These are phyloP conservation scores for Dioctria rufipes DNA, from an alignment of 2,888 invertebrate genomes.

Conservation along the genomic window DNA sequence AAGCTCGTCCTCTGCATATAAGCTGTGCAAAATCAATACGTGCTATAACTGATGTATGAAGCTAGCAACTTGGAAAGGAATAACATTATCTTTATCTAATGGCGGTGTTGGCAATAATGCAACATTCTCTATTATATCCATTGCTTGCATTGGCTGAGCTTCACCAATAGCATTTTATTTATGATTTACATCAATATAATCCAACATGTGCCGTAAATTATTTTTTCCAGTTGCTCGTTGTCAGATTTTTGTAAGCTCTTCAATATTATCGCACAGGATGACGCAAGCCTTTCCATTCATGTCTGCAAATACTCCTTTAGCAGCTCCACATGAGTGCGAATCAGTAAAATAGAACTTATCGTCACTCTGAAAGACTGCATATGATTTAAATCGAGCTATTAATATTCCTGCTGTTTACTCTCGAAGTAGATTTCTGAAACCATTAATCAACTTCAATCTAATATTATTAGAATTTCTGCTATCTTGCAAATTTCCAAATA, in stretches of 20 bases:
- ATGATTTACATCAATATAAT: constrained; percentile 30
- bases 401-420: constrained; percentile 46
- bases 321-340: constrained; percentile 62
- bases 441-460: constrained; percentile 32
- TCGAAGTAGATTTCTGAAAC: constrained; percentile 46
- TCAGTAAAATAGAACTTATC: constrained; percentile 60
- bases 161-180: not conserved
- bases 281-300: constrained; percentile 32
- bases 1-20: no score
- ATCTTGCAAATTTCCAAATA: constrained; percentile 31
- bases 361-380: constrained; percentile 9
- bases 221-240: constrained; percentile 20
- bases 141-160: constrained; percentile 9
- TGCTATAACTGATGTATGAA: no score
- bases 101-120: no score
- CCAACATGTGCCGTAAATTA: constrained; percentile 6
- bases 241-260: constrained; percentile 42
- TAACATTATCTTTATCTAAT: no score
- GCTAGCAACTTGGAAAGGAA: no score
- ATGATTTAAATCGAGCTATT: not conserved
- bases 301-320: constrained; percentile 58
- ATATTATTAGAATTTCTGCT: constrained; percentile 15
- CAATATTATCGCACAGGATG: constrained; percentile 48
- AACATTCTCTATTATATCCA: no score
- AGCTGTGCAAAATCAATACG: no score